A percentile compares a stretch with the other conserved stretches of the same genome.
Conservation (phyloP, 53 echinoderm and acorn worm genomes). For the Stichopus horrens region DNA sequence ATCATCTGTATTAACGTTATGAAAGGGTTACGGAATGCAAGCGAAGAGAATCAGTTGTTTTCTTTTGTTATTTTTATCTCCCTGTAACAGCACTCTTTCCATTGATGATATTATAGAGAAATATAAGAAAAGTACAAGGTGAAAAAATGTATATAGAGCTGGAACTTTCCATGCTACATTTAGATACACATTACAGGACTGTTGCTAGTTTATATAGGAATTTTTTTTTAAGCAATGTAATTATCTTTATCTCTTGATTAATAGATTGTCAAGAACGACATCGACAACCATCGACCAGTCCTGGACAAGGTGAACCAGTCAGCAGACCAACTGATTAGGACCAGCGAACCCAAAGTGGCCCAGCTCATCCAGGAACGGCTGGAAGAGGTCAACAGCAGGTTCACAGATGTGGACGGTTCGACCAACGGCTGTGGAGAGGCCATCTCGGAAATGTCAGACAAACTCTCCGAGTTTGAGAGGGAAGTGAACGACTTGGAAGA, state of each 20-base stretch:
- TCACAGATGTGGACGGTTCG: slow-evolving; percentile 58
- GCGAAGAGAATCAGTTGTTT: too few species aligned
- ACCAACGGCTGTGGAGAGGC: slow-evolving; percentile 64
- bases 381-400: slow-evolving; percentile 77
- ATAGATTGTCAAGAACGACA: slow-evolving; percentile 88
- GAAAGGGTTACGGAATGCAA: too few species aligned
- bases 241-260: not conserved
- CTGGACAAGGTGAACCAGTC: slow-evolving; percentile 75
- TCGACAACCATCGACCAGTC: slow-evolving; percentile 91
- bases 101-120: too few species aligned
- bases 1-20: too few species aligned
- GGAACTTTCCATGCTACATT: too few species aligned
- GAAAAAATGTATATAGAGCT: too few species aligned
- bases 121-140: too few species aligned
- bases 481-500: slow-evolving; percentile 85
- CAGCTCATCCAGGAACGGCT: slow-evolving; percentile 66
- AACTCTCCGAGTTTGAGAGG: slow-evolving; percentile 86
- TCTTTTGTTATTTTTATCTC: too few species aligned
- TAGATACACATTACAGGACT: too few species aligned
- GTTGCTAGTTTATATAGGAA: not conserved
- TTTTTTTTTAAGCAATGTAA: not conserved
- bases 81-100: too few species aligned
- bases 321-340: slow-evolving; percentile 70
- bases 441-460: slow-evolving; percentile 75
- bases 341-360: slow-evolving; percentile 78